Evolutionary conservation across 2,888 invertebrate genomes (phyloP).

Genomic region (Oscheius sp.): DNA sequence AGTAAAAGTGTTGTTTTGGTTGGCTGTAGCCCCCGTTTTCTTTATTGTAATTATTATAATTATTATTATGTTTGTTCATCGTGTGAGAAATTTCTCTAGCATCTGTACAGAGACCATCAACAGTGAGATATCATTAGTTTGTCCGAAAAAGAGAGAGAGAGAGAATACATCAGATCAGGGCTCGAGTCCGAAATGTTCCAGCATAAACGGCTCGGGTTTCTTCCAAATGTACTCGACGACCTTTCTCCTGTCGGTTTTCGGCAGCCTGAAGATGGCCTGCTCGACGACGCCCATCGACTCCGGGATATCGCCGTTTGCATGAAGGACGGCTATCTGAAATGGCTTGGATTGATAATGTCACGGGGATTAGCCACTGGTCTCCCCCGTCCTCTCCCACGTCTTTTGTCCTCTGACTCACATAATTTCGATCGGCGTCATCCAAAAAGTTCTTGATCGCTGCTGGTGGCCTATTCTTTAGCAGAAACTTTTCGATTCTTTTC

Average conservation of each 20-base stretch:
- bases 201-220: conserved; percentile 30
- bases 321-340: conserved; percentile 33
- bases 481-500: conserved; percentile 33
- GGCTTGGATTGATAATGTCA: neutral
- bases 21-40: conserved; percentile 2
- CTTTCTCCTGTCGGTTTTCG: conserved; percentile 6
- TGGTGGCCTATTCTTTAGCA: conserved; percentile 29
- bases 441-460: conserved; percentile 15
- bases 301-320: conserved; percentile 6
- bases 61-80: neutral
- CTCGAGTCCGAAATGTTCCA: conserved; percentile 33
- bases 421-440: conserved; percentile 33
- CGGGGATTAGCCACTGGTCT: neutral
- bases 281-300: conserved; percentile 21
- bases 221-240: conserved; percentile 37
- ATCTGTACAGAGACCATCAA: conserved; percentile 19
- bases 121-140: conserved; percentile 1
- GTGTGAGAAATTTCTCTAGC: conserved; percentile 1
- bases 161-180: neutral
- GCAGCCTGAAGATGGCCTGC: conserved; percentile 24
- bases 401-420: conserved; percentile 21
- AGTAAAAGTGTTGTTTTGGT: too few relatives aligned
- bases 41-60: conserved; percentile 24
- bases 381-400: neutral
- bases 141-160: conserved; percentile 7